Evolutionary conservation across 1,140 invertebrate species (phyloP), one percentile per base, ranked within the genome.

Genomic region (Pectinophora gossypiella): DNA sequence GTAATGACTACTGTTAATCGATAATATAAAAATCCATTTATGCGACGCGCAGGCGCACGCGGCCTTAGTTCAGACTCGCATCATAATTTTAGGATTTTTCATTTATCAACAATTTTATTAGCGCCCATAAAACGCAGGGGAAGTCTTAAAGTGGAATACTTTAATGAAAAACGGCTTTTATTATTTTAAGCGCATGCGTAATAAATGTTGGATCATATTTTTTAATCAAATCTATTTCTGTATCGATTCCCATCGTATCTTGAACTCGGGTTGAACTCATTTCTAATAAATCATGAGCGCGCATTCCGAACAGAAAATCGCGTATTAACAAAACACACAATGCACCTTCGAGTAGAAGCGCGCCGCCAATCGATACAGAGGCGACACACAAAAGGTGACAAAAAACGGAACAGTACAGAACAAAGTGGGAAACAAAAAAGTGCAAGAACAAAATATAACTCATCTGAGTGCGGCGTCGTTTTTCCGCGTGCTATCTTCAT

Each of bases 401-500:
- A 69, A 70, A 65, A 40, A 40, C 36, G 36, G 36, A 40, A 16
- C 13, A 40, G 36, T 7, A 59, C 19, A 3, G 36, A 40, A 59
- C 23, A 48, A 59, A 46, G 42, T 36, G 19, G 48, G 56, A 63
- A 71, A 61, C 62, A 61, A 58, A 62, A 67, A 67, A 66, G 56
- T 46, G 55, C 51, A 72, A 68, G 66, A 72, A 74, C 72, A 74
- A 76, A 74, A 70, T 70, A 71, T 72, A 68, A 74, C 68, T 71
- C 64, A 69, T 70, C 64, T 64, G 46, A 54, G 50, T 12, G 53
- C 50, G 48, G 54, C 54, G 61, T 76, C 63, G 72, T 78, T 81
- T 81, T 78, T 75, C 67, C 66, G 45, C 51, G 48, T 63, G 67
- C 68, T 82, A 82, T 79, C 78, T 82, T 82, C 76, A 82, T 77